These are phyloP conservation scores for Eulemur mongoz DNA, from an alignment of 2,797 vertebrate species.

Conservation along the genomic window DNA sequence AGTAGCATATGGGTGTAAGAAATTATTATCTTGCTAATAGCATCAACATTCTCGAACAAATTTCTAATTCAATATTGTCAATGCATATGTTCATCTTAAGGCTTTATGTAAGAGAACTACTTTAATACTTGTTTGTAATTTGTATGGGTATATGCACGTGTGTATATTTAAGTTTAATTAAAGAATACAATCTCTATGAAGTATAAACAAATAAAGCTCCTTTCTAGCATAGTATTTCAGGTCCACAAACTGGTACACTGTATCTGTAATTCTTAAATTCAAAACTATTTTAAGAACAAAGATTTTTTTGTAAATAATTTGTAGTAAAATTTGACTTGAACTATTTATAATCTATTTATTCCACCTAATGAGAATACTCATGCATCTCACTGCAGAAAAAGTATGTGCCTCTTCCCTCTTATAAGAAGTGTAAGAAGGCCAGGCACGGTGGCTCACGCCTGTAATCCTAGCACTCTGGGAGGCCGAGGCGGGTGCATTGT, in stretches of 20 bases:
- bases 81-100: neutral
- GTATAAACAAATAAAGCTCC: neutral
- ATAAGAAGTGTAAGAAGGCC: neutral
- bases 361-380: neutral
- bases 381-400: neutral
- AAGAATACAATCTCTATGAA: neutral
- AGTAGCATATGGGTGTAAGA: neutral
- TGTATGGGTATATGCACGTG: neutral
- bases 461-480: too few relatives aligned
- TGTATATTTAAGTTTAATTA: slow-evolving; percentile 16
- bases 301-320: neutral
- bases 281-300: neutral
- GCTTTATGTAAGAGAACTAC: neutral
- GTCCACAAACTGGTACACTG: neutral
- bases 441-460: too few relatives aligned
- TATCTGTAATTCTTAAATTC: neutral
- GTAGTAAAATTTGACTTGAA: slow-evolving; percentile 28
- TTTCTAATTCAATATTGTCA: neutral
- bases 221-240: neutral
- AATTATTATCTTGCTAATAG: neutral
- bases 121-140: neutral
- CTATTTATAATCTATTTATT: neutral
- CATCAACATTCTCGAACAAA: neutral
- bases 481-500: too few relatives aligned
- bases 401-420: neutral